Base-by-base conservation (phyloP, 2,888 invertebrate genomes). In the Anticlea derivata region DNA sequence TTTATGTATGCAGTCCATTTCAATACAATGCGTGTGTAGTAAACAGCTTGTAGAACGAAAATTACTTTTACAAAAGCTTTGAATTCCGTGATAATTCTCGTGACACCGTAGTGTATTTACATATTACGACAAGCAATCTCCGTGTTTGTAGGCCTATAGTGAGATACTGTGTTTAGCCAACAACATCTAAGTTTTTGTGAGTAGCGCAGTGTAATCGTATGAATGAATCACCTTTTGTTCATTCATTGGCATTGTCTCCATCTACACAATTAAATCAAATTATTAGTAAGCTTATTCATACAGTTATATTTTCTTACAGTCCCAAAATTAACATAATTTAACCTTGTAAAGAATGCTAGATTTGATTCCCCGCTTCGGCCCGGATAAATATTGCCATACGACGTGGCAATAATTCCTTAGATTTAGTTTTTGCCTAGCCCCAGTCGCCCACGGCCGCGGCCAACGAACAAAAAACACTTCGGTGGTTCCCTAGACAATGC, bases 211-310 rank as follows among this genome's bases (percentile, higher is more conserved):
- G 57, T 30, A 39, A 2, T 33, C 7, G 34, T 26, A 30, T 38
- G 31, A 44, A 29, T 50, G 40, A 63, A 65, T 77, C 77, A 77
- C 76, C 76, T 77, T 65, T 63, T 58, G 45, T 50, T 74, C 69
- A 76, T 65, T 72, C 68, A 75, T 75, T 72, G 54, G 71, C 65
- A 73, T 73, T 73, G 56, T 61, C 75, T 70, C 73, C 75, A 72
- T 74, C 78, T 78, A 78, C 60, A 70, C 69, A 73, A 75, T 68
- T 65, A 68, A 70, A 75, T 69, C 61, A 60, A 50, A 26, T 60
- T 47, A 44, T 66, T 75, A 73, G 46, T 51, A 37, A 35, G 11
- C 35, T 65, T 54, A 43, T 48, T 53, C 20, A 31, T 34, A 20
- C 8, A 45, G 7, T 39, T 31, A 10, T n/a, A 4, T n/a, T 38